phyloP scores from a whole-genome alignment of 2,888 invertebrate genomes.

The Caenorhabditis sp. region DNA sequence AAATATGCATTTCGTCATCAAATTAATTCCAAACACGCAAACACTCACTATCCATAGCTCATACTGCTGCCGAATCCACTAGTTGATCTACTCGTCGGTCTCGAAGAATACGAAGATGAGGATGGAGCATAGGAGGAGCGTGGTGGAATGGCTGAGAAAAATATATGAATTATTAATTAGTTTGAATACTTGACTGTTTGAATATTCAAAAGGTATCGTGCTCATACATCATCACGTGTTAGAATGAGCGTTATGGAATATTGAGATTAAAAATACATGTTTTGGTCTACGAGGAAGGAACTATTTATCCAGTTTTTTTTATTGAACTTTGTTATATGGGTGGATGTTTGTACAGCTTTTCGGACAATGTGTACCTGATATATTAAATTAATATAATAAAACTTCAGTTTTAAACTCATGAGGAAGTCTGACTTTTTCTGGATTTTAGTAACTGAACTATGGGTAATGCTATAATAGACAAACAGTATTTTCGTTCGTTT shows the following conservation, averaged over 20 bases:
- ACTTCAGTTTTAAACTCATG: too few relatives aligned
- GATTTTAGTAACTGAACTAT: too few relatives aligned
- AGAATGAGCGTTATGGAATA: neutral
- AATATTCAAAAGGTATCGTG: slow-evolving; percentile 4
- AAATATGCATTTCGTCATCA: neutral
- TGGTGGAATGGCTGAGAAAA: neutral
- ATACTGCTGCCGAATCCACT: slow-evolving; percentile 1
- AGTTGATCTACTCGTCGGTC: neutral
- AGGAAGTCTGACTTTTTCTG: too few relatives aligned
- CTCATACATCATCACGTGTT: neutral
- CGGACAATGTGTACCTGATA: neutral
- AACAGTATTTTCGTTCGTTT: too few relatives aligned
- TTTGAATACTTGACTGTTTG: neutral
- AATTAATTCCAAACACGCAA: neutral
- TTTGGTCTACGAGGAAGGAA: neutral
- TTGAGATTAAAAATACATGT: neutral
- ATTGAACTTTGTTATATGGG: neutral
- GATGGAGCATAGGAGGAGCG: neutral
- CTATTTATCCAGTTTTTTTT: too few relatives aligned
- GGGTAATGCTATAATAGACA: too few relatives aligned
- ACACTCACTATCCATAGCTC: slow-evolving; percentile 31
- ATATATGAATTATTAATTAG: slow-evolving; percentile 2
- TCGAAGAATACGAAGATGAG: neutral
- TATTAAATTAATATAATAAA: too few relatives aligned
- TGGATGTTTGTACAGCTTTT: neutral